These are phyloP conservation scores for Asobara japonica DNA, from an alignment of 1,140 invertebrate species.

Conservation along the genomic window DNA sequence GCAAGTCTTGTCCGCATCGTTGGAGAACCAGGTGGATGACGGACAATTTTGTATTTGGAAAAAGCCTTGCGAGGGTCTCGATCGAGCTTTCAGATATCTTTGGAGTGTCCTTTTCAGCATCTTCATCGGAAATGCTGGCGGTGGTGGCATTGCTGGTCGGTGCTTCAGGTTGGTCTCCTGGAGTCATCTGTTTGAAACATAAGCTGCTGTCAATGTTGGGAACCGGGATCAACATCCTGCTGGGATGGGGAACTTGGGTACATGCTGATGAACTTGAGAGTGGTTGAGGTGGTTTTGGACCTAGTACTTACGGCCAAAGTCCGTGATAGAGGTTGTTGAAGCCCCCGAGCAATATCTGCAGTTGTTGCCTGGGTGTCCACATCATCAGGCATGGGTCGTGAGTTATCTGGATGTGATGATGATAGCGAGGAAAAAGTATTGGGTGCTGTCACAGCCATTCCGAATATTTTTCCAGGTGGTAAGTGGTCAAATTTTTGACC, in stretches of 20 bases:
- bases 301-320: too few relatives aligned
- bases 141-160: neutral
- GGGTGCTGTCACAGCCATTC: conserved; percentile 79
- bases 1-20: conserved; percentile 85
- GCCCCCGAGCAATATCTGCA: neutral
- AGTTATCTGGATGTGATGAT: neutral
- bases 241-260: too few relatives aligned
- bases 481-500: conserved; percentile 83
- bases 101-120: conserved; percentile 26
- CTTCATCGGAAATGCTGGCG: too few relatives aligned
- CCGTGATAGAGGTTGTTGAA: too few relatives aligned
- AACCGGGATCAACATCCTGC: too few relatives aligned
- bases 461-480: conserved; percentile 92
- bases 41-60: conserved; percentile 86
- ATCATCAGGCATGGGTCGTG: neutral
- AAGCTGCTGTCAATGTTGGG: too few relatives aligned
- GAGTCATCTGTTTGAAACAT: too few relatives aligned
- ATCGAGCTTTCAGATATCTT: conserved; percentile 73
- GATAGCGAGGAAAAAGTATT: conserved; percentile 29
- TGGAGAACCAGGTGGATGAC: conserved; percentile 88
- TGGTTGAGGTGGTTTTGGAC: too few relatives aligned
- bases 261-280: too few relatives aligned
- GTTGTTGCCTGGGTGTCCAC: neutral
- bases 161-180: too few relatives aligned
- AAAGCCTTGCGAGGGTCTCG: conserved; percentile 86